These are phyloP conservation scores for Eueremaeus valkanovi DNA, from an alignment of 2,888 invertebrate genomes.

Conservation along the genomic window DNA sequence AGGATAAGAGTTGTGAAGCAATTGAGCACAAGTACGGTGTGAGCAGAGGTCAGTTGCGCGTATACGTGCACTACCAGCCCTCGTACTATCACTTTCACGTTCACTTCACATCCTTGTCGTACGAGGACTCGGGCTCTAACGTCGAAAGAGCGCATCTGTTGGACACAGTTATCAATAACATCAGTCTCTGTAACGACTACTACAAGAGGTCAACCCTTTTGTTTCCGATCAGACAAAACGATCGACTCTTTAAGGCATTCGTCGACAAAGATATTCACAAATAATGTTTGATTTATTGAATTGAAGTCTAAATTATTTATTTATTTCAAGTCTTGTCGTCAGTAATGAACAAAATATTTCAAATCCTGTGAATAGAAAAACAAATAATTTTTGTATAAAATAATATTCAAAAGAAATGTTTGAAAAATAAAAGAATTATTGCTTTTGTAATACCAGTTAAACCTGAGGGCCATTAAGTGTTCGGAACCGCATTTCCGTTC, in stretches of 20 bases:
- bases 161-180: conserved; percentile 81
- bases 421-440: neutral
- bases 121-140: conserved; percentile 69
- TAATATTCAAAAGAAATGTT: neutral
- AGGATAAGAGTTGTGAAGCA: conserved; percentile 68
- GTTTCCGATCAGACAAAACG: conserved; percentile 61
- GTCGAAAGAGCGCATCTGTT: conserved; percentile 82
- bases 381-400: neutral
- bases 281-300: neutral
- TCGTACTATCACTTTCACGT: conserved; percentile 95
- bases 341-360: too few relatives aligned
- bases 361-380: neutral
- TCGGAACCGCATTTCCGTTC: conserved; percentile 80
- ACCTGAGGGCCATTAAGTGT: conserved; percentile 64
- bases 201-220: conserved; percentile 77
- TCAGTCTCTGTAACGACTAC: conserved; percentile 74
- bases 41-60: conserved; percentile 62
- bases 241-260: conserved; percentile 8
- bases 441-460: neutral
- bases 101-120: conserved; percentile 77
- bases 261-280: neutral
- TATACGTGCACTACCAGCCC: conserved; percentile 92
- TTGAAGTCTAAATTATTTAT: too few relatives aligned
- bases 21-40: conserved; percentile 74
- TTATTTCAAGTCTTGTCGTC: too few relatives aligned